Evolutionary conservation across 2,113 vertebrate genomes (phyloP).

Genomic region (Todiramphus chloris): DNA sequence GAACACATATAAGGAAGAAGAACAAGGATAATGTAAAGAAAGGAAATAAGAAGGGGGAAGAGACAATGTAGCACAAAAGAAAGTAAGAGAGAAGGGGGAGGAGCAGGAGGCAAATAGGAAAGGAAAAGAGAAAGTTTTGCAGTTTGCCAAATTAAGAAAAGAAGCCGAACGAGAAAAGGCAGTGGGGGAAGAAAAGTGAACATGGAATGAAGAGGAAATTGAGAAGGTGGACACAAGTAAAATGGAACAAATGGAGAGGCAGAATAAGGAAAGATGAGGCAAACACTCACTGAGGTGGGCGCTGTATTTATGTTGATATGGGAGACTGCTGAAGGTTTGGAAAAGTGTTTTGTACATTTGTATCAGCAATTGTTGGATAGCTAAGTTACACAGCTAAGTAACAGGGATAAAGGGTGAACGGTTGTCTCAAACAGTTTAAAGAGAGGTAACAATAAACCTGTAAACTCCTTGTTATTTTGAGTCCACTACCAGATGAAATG

Average conservation of each 20-base stretch:
- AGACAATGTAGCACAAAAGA: not conserved
- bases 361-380: not conserved
- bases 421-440: not conserved
- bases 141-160: not conserved
- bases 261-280: not conserved
- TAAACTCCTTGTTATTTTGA: not conserved
- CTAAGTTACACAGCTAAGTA: not conserved
- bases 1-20: not conserved
- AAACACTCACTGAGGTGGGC: not conserved
- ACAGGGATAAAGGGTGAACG: not conserved
- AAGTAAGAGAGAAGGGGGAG: not conserved
- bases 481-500: not conserved
- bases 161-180: not conserved
- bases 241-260: not conserved
- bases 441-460: not conserved
- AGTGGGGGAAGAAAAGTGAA: not conserved
- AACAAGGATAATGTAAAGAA: not conserved
- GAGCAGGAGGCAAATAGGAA: not conserved
- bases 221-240: not conserved
- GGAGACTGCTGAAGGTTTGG: not conserved
- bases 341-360: not conserved
- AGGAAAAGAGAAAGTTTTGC: not conserved
- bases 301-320: not conserved
- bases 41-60: not conserved
- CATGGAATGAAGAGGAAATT: not conserved